Evolutionary conservation across 1,140 invertebrate species (phyloP).

Genomic region (Acromyrmex charruanus): DNA sequence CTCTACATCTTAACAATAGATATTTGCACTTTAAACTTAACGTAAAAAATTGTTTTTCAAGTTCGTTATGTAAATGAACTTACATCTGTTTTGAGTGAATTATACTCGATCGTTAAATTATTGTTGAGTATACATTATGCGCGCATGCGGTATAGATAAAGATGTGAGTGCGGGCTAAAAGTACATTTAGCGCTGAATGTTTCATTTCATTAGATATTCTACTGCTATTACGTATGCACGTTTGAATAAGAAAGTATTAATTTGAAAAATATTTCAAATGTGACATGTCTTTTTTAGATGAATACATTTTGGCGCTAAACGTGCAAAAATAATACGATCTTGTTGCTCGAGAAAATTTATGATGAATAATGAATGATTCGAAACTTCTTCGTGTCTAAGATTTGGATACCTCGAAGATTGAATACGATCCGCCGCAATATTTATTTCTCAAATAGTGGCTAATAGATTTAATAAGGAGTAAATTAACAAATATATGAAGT

Average conservation of each 20-base stretch:
- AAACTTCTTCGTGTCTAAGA: slow-evolving; percentile 52
- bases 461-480: slow-evolving; percentile 63
- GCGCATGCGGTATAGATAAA: not conserved
- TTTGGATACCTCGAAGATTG: slow-evolving; percentile 68
- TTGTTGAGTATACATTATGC: not conserved
- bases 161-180: slow-evolving; percentile 13
- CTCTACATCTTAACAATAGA: not conserved
- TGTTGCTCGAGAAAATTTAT: slow-evolving; percentile 65
- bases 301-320: slow-evolving; percentile 35
- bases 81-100: not conserved
- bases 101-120: not conserved
- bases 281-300: not conserved
- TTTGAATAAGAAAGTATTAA: not conserved
- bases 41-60: not conserved
- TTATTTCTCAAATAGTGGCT: slow-evolving; percentile 60
- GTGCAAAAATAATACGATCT: slow-evolving; percentile 24
- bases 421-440: slow-evolving; percentile 60
- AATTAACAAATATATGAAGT: slow-evolving; percentile 56
- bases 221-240: not conserved
- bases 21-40: not conserved
- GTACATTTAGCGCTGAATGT: slow-evolving; percentile 38
- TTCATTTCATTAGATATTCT: not conserved
- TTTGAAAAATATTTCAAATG: slow-evolving; percentile 2
- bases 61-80: not conserved
- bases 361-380: not conserved